Evolutionary conservation across 2,888 invertebrate genomes (phyloP).

Genomic region (Trissoscelio sp.): DNA sequence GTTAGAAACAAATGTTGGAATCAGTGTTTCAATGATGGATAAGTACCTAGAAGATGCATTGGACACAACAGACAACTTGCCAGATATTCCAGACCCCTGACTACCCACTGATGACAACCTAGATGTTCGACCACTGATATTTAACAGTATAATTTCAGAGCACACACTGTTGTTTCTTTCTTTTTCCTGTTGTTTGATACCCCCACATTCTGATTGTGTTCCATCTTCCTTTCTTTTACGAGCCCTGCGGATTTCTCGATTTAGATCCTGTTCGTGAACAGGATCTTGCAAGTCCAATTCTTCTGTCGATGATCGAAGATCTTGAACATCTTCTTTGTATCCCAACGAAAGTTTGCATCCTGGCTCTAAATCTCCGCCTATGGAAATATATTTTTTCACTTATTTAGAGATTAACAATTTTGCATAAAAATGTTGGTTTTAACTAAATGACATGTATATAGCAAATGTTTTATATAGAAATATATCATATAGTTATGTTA

Average conservation of each 20-base stretch:
- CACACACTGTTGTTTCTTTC: slow-evolving; percentile 90
- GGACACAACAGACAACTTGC: slow-evolving; percentile 80
- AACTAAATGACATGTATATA: too few species aligned
- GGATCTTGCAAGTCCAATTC: slow-evolving; percentile 93
- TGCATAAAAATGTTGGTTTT: too few species aligned
- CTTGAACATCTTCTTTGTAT: slow-evolving; percentile 91
- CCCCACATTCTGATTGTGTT: slow-evolving; percentile 81
- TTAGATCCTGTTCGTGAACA: slow-evolving; percentile 82
- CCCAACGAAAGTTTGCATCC: slow-evolving; percentile 80
- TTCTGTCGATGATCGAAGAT: slow-evolving; percentile 93
- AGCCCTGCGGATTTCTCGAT: slow-evolving; percentile 79
- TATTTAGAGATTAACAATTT: too few species aligned
- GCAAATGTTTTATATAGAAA: too few species aligned
- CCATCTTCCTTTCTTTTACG: slow-evolving; percentile 80
- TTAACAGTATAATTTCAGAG: slow-evolving; percentile 90
- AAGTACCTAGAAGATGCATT: slow-evolving; percentile 81
- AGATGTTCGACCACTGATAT: slow-evolving; percentile 90
- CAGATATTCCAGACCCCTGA: slow-evolving; percentile 88
- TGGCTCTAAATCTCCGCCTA: slow-evolving; percentile 79
- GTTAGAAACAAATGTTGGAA: too few species aligned
- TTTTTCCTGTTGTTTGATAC: slow-evolving; percentile 84
- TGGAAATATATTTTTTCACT: background rate
- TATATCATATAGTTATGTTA: too few species aligned
- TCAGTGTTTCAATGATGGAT: background rate
- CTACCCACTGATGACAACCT: slow-evolving; percentile 93